Evolutionary conservation across 2,113 vertebrate species (phyloP).

Genomic region (Corythoichthys haematopterus): DNA sequence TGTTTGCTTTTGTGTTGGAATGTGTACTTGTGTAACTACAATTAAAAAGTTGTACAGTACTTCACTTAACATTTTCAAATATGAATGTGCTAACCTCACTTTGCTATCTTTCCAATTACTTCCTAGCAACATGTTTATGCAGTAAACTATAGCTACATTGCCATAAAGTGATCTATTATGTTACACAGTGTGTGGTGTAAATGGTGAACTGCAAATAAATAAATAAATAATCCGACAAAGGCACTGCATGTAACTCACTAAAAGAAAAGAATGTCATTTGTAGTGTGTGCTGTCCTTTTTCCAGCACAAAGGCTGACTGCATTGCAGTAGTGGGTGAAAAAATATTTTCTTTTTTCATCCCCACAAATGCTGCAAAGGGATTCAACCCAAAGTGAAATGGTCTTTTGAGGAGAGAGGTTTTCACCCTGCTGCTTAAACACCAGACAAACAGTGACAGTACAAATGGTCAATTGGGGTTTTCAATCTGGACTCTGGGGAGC

Average conservation of each 20-base stretch:
- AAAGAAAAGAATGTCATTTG: too few relatives aligned
- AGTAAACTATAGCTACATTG: not conserved
- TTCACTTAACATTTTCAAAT: too few relatives aligned
- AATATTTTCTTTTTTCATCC: constrained; percentile 27
- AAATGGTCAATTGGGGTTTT: constrained; percentile 8
- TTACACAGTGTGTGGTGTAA: not conserved
- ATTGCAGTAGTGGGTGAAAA: constrained; percentile 1
- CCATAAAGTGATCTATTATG: not conserved
- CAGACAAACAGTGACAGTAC: constrained; percentile 8
- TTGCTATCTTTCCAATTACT: too few relatives aligned
- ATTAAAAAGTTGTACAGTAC: too few relatives aligned
- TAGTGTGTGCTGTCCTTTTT: too few relatives aligned
- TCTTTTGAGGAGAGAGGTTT: constrained; percentile 43
- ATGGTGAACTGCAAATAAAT: not conserved
- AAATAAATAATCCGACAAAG: not conserved
- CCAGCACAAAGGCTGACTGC: not conserved
- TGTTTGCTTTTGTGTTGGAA: too few relatives aligned
- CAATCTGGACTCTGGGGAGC: not conserved
- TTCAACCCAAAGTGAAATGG: constrained; percentile 35
- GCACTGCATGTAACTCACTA: too few relatives aligned
- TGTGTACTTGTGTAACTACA: too few relatives aligned
- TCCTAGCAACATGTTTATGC: not conserved
- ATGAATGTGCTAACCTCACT: not conserved
- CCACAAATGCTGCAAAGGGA: constrained; percentile 1
- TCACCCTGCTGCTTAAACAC: not conserved